These are phyloP conservation scores for Pogonus chalceus DNA, from an alignment of 1,140 invertebrate species.

Conservation along the genomic window DNA sequence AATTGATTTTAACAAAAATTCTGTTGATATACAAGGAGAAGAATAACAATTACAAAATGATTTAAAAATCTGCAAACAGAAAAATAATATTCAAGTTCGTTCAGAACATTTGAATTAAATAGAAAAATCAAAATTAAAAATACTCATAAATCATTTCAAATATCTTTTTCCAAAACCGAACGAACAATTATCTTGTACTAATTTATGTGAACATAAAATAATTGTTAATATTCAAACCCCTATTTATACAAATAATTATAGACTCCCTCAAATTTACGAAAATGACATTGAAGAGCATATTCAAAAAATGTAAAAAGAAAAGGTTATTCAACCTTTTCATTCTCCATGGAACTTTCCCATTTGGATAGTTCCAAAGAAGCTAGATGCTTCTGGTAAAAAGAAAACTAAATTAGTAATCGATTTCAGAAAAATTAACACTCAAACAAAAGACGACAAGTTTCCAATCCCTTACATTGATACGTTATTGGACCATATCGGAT, in stretches of 20 bases:
- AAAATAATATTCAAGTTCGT: conserved; percentile 11
- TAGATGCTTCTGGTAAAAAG: conserved; percentile 21
- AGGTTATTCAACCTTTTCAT: conserved; percentile 22
- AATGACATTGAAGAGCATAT: no score
- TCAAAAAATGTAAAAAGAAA: conserved; percentile 20
- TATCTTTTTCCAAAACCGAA: no score
- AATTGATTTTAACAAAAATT: conserved; percentile 10
- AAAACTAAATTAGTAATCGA: conserved; percentile 29
- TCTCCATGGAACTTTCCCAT: conserved; percentile 23
- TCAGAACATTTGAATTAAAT: conserved; percentile 18
- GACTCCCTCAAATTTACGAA: no score
- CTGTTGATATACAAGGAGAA: background rate
- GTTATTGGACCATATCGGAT: conserved; percentile 20
- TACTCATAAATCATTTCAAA: background rate
- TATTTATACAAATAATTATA: no score
- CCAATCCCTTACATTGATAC: conserved; percentile 30
- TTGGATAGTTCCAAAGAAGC: conserved; percentile 26
- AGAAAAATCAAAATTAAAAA: conserved; percentile 15
- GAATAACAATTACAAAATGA: conserved; percentile 3
- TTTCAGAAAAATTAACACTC: conserved; percentile 24
- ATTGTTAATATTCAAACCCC: background rate
- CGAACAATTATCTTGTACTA: background rate
- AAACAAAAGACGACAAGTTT: conserved; percentile 24
- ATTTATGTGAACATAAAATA: background rate
- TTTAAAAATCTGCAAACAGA: conserved; percentile 2